phyloP scores from a whole-genome alignment of 2,888 invertebrate species.

The Napeogenes inachia region DNA sequence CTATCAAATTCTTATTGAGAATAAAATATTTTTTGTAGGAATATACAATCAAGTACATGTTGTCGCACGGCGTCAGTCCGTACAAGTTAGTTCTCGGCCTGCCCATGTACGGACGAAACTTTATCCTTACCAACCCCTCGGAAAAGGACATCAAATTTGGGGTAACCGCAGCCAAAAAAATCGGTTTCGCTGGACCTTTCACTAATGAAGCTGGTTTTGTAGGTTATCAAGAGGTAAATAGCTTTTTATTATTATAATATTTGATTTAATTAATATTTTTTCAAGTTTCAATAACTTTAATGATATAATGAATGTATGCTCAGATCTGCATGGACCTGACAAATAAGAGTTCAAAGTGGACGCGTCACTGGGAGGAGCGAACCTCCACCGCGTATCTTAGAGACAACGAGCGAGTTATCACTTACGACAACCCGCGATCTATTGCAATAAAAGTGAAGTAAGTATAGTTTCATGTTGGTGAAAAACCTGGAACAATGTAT shows the following conservation, averaged over 20 bases:
- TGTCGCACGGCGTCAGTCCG: conserved; percentile 84
- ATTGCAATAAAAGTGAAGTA: conserved; percentile 84
- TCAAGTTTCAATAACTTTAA: not conserved
- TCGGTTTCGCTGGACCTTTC: conserved; percentile 87
- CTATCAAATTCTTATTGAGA: no score
- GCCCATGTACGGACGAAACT: conserved; percentile 90
- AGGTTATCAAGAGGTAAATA: conserved; percentile 89
- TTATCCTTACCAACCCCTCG: conserved; percentile 69
- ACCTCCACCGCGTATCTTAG: conserved; percentile 79
- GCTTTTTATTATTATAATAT: not conserved
- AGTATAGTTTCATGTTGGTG: conserved; percentile 33
- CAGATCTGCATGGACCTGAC: conserved; percentile 81
- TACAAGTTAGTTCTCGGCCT: conserved; percentile 89
- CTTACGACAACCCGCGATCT: conserved; percentile 86
- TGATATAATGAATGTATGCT: not conserved
- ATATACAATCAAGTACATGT: conserved; percentile 85
- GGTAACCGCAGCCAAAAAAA: conserved; percentile 77
- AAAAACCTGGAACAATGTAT: no score
- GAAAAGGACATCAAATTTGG: conserved; percentile 72
- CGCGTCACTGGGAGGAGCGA: conserved; percentile 82
- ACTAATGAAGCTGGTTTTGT: conserved; percentile 89
- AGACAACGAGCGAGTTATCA: conserved; percentile 80
- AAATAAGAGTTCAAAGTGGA: conserved; percentile 81
- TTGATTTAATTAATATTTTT: not conserved
- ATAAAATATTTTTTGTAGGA: conserved; percentile 66